Base-by-base conservation (phyloP, 2,113 vertebrate species). In the Suricata suricatta region DNA sequence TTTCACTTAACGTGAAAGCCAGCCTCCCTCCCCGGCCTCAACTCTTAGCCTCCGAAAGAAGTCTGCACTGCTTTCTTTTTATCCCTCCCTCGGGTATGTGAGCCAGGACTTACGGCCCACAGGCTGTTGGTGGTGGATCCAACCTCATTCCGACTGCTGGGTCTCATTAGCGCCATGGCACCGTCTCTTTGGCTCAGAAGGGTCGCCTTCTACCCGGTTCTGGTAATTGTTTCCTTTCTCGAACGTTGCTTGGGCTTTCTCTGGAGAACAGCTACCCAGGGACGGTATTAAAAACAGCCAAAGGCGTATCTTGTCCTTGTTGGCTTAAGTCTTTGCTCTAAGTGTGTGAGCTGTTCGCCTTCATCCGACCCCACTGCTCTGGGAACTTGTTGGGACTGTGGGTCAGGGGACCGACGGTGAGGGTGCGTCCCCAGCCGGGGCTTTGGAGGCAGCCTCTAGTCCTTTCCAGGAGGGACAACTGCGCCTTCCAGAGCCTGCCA, bases 11-110 rank as follows among this genome's bases (percentile, higher is more conserved):
- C 11, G 3, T 2, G 27, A 57, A 25, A 64, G 29, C 31, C 1
- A 44, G 1, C 41, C 27, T n/a, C 63, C 17, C 19, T n/a, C 52
- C 0, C 4, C 2, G 8, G 21, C 69, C 81, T 84, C 47, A 1
- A 21, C 33, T 66, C 80, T 16, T 16, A 35, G 27, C 80, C 2
- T 5, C 35, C 17, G 21, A 29, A 52, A 1, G 31, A 64, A 54
- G 38, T 29, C 52, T 14, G 12, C 0, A 0, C 11, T 12, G n/a
- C 27, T 16, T 10, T 38, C 1, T 11, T 41, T 71, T 4, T 1
- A 69, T 15, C 6, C 35, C 60, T 44, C 17, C 35, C 35, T 6
- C 2, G 4, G 50, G 72, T 25, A 27, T 57, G 35, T 25, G 66
- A 23, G 52, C 50, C 50, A 2, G n/a, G 3, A 52, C 1, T 23